phyloP scores from a whole-genome alignment of 2,113 vertebrate species.

The Eptesicus fuscus region DNA sequence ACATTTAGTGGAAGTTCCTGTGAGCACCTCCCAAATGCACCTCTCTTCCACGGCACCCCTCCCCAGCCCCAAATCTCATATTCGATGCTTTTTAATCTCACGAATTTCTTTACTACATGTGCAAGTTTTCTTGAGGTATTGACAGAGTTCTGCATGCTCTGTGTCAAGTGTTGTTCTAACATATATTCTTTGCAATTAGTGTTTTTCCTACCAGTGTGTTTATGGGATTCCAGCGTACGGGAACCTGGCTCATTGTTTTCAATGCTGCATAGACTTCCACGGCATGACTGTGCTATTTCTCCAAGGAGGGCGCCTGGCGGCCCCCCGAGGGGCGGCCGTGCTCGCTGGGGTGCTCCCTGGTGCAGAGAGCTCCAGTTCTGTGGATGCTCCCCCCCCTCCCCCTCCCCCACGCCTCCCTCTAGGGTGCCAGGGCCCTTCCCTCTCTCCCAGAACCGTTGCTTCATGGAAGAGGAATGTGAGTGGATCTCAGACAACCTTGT shows the following conservation, averaged over 20 bases:
- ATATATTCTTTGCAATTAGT: neutral
- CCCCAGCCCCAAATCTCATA: neutral
- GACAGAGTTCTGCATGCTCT: neutral
- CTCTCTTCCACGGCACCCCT: neutral
- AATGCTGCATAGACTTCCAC: neutral
- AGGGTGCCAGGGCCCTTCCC: neutral
- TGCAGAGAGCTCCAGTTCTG: neutral
- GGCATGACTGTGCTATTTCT: neutral
- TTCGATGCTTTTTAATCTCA: neutral
- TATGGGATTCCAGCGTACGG: neutral
- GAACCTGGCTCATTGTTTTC: neutral
- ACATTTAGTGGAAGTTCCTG: neutral
- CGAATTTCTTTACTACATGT: neutral
- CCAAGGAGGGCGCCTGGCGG: neutral
- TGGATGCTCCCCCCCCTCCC: neutral
- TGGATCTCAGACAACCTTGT: conserved; percentile 48
- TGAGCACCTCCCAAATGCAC: neutral
- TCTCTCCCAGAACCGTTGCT: conserved; percentile 34
- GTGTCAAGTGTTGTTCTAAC: neutral
- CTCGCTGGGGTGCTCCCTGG: neutral
- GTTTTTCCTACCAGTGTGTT: neutral
- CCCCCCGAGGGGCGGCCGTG: neutral
- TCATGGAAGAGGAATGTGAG: conserved; percentile 57
- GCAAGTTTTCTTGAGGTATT: neutral
- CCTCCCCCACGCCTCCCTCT: neutral